Base-by-base conservation (phyloP, 2,113 vertebrate genomes). In the Platichthys stellatus region DNA sequence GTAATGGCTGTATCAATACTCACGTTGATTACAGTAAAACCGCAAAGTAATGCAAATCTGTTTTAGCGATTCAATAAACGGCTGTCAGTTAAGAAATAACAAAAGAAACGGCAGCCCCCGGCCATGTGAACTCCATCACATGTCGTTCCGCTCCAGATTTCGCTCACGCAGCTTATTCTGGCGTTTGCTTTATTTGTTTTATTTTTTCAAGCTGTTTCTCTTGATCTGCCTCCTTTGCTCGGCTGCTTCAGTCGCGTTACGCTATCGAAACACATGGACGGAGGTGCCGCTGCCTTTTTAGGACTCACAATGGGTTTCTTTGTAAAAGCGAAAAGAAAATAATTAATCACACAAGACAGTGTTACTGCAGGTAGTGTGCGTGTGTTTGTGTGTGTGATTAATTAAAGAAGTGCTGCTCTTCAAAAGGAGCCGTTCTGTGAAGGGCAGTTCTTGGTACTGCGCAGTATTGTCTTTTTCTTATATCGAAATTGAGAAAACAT, bases 321-420 rank as follows among this genome's bases (percentile, higher is more conserved):
- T 75, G 68, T 86, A 80, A 92, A 90, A 84, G 81, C 83, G 83
- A 61, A 78, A 24, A 10, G 56, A 81, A 86, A 84, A 81, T 86
- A 90, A 90, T 89, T 80, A 83, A 85, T 88, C 86, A 84, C 43
- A 63, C 85, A 79, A 86, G 83, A 90, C 81, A 82, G 70, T 78
- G 74, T 78, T 84, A 86, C 76, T 76, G 80, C 89, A 78, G 74
- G 83, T 40, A 38, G 31, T 63, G 31, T 43, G 61, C 12, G 63
- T 24, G 74, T 81, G 82, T 53, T 38, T 81, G 82, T 31, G 31
- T 53, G 43, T 82, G 83, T 35, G 67, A 90, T 89, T 91, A 86
- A 90, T 89, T 58, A 58, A 84, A 92, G 74, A 81, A 82, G 73
- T 81, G 77, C 82, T 80, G 51, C 58, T 76, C 75, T 85, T 91